These are phyloP conservation scores for Barbus barbus DNA, from an alignment of 2,113 vertebrate genomes.

Conservation along the genomic window DNA sequence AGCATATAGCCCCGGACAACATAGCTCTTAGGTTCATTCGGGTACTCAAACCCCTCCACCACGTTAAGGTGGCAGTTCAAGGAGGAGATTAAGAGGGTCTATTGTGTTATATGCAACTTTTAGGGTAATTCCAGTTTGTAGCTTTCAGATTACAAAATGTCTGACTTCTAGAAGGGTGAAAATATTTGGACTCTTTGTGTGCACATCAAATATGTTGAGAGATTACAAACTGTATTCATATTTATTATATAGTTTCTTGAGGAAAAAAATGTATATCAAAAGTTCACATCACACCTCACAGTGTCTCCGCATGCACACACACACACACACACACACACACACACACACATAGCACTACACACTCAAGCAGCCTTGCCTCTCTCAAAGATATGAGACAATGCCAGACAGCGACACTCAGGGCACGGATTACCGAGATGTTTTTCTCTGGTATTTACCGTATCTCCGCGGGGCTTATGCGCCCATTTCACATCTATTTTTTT, in stretches of 20 bases:
- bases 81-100: background rate
- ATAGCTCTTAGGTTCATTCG: too few relatives aligned
- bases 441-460: constrained; percentile 34
- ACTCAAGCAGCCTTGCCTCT: background rate
- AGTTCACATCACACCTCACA: background rate
- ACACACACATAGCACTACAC: background rate
- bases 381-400: background rate
- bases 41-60: too few relatives aligned
- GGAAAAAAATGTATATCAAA: background rate
- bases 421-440: constrained; percentile 38
- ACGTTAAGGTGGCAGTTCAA: too few relatives aligned
- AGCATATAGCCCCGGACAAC: too few relatives aligned
- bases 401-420: constrained; percentile 14
- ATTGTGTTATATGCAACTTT: background rate
- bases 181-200: background rate
- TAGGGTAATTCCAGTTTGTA: background rate
- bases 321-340: background rate
- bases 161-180: background rate
- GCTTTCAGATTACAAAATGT: background rate
- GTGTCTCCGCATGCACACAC: background rate
- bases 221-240: constrained; percentile 1
- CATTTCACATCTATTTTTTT: constrained; percentile 36
- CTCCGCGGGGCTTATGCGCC: constrained; percentile 19
- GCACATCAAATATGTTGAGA: background rate
- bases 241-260: too few relatives aligned